These are phyloP conservation scores for Triplophysa yarkandensis DNA, from an alignment of 2,797 vertebrate species.

Conservation along the genomic window DNA sequence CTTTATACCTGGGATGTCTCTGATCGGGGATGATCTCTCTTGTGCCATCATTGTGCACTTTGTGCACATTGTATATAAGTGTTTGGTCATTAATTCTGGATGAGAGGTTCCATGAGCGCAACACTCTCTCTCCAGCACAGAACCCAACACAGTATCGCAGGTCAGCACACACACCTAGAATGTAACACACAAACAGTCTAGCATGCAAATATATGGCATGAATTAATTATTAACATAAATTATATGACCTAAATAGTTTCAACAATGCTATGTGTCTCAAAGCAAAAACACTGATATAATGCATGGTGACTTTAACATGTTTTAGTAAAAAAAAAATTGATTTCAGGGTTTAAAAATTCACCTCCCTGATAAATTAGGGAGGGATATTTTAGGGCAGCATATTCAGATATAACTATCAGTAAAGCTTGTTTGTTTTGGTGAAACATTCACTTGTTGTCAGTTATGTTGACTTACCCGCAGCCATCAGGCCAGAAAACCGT, in stretches of 20 bases:
- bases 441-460: not conserved
- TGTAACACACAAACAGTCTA: not conserved
- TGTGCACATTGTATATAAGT: conserved; percentile 69
- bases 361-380: too few relatives aligned
- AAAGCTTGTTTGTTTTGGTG: conserved; percentile 12
- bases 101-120: conserved; percentile 65
- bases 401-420: not conserved
- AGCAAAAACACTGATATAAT: too few relatives aligned
- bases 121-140: conserved; percentile 47
- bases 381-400: too few relatives aligned
- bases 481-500: conserved; percentile 62
- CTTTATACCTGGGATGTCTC: conserved; percentile 55
- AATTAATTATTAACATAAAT: not conserved
- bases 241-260: too few relatives aligned
- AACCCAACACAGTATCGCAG: conserved; percentile 66
- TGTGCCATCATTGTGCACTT: conserved; percentile 65
- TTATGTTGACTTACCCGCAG: conserved; percentile 56
- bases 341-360: too few relatives aligned
- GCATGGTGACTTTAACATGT: too few relatives aligned
- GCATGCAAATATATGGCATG: not conserved
- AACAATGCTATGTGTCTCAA: too few relatives aligned
- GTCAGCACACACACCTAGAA: conserved; percentile 63
- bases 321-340: too few relatives aligned
- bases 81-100: conserved; percentile 69
- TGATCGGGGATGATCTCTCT: conserved; percentile 58